A percentile compares a stretch with the other conserved stretches of the same genome.
phyloP scores from a whole-genome alignment of 2,113 vertebrate species.

The Atlantisia rogersi region DNA sequence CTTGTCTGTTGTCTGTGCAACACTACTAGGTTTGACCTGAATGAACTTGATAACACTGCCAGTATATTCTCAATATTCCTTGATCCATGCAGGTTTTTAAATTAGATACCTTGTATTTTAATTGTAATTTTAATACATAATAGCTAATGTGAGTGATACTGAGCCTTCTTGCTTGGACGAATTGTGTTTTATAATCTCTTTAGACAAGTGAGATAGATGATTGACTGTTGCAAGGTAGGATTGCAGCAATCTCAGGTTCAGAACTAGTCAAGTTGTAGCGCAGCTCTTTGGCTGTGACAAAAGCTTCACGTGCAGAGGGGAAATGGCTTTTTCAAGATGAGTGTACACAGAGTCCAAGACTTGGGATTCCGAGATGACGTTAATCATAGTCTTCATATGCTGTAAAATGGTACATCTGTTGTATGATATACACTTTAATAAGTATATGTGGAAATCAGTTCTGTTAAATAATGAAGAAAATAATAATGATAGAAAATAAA shows the following conservation, averaged over 20 bases:
- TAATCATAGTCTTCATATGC: background rate
- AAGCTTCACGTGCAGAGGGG: background rate
- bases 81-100: background rate
- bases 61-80: background rate
- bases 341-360: accelerated
- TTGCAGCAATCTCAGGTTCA: background rate
- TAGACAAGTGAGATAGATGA: background rate
- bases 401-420: background rate
- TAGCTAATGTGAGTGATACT: background rate
- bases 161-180: background rate
- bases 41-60: background rate
- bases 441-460: background rate
- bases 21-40: background rate
- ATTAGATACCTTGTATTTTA: background rate
- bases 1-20: background rate
- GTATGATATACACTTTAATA: background rate
- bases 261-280: background rate
- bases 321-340: background rate
- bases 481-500: no score
- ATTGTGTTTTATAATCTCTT: background rate
- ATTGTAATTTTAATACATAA: background rate
- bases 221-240: background rate
- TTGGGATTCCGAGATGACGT: background rate
- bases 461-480: background rate
- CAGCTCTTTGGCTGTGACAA: background rate